Base-by-base conservation (phyloP, 2,113 vertebrate genomes). In the Notothenia coriiceps region DNA sequence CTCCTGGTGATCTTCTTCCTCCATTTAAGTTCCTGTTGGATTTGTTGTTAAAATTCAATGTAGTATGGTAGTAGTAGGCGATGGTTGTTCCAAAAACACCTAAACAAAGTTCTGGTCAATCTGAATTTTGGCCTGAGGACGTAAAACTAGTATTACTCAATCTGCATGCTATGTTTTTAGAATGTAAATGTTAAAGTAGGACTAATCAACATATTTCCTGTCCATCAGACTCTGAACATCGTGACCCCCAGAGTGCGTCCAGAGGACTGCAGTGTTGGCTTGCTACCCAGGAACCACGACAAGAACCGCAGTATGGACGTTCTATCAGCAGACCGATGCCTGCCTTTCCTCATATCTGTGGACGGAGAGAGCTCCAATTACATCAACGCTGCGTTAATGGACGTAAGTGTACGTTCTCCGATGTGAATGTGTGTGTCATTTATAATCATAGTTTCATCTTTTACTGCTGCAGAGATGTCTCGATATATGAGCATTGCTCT, bases 341-440 rank as follows among this genome's bases (percentile, higher is more conserved):
- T 99, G 73, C 98, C 98, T 43, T 99, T 99, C 91, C 97, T 99
- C 87, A 98, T 99, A 90, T 99, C 98, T 0, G 96, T 99, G 75
- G 98, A 99, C 0, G 98, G 98, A 0, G 98, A 99, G 84, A 97
- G 97, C 68, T 98, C 97, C 91, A 99, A 99, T 88, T 99, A 99
- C 92, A 98, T 99, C 93, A 99, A 98, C 0, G 98, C 98, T 35
- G 97, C 98, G 0, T 94, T 99, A 81, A 99, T 99, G 98, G 98
- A 99, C 2, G 98, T 99, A 92, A 95, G 98, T 82, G 51, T 17
- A 18, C 5, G 2, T 46, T 17, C 18, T 46, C 7, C 20, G 5
- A 10, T 60, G 13, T 62, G 9, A 12, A 47, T 69, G 6, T 50
- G 2, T 35, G 4, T 14, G 13, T 17, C 35, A 12, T 12, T 47